Base-by-base conservation (phyloP, 1,140 invertebrate genomes). In the Lepidurus couesii region DNA sequence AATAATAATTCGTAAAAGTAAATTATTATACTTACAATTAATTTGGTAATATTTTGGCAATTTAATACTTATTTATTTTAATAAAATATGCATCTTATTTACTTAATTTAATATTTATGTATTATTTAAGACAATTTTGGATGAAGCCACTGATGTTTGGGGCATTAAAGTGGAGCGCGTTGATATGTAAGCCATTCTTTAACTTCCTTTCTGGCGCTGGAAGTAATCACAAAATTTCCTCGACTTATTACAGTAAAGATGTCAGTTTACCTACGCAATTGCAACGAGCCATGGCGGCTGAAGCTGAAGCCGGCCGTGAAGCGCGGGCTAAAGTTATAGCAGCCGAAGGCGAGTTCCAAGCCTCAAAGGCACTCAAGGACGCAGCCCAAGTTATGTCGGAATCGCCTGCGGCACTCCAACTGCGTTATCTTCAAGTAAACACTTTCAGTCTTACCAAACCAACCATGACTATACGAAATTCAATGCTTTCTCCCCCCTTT, bases 331-430 rank as follows among this genome's bases (percentile, higher is more conserved):
- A 96, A 88, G 93, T 93, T 0, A 92, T 92, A 80, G 91, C 91
- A 0, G 91, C 91, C 26, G 91, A 92, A 83, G 91, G 94, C 21
- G 94, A 96, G 85, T 93, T 94, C 86, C 93, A 93, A 82, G 95
- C 95, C 2, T 93, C 94, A 0, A 86, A 92, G 75, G 93, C 95
- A 1, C 86, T 97, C 0, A 93, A 94, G 81, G 93, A 96, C 83
- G 95, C 95, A 24, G 93, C 94, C 6, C 94, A 97, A 84, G 91
- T 96, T 42, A 94, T 97, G 77, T 89, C 90, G 11, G 90, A 93
- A 79, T 93, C 91, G 80, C 94, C 94, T n/a, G 92, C 92, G 8
- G 95, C 95, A 2, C 85, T 97, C 73, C 95, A 97, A 86, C 88
- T 95, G 80, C 86, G 85, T 76, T 85, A 85, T 81, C 73, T 77